Base-by-base conservation (phyloP, 1,140 invertebrate species). In the Patella vulgata region DNA sequence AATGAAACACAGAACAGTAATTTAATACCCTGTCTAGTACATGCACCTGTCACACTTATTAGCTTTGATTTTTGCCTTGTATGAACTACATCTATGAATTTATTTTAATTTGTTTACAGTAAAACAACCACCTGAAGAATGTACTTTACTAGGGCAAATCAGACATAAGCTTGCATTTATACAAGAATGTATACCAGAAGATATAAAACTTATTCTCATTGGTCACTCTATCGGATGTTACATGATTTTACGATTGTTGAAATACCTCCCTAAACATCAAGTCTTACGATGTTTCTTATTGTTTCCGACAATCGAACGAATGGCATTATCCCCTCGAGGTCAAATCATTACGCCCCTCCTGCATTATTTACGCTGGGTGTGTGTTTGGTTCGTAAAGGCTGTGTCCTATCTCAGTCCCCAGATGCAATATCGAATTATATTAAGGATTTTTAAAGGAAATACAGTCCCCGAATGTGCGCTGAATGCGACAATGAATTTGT, bases 211-310 rank as follows among this genome's bases (percentile, higher is more conserved):
- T 3, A 88, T 92, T 81, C 71, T 94, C 0, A 87, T 95, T 66
- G 93, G 91, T 1, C 93, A 95, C 86, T 95, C 93, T 0, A 91
- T 95, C 73, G 93, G 93, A 1, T 86, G 88, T 63, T 93, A 93
- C 87, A 90, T 94, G 64, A 87, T 88, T 60, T 76, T 93, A n/a
- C 89, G 94, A 68, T 73, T 94, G 21, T 70, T 95, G 4, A 88
- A 91, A 68, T 75, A 63, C 17, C 55, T 79, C n/a, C 36, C 56
- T 9, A 44, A 71, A 9, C 55, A 61, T 9, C 53, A 73, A 48
- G 62, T 85, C 19, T 43, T 70, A 21, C 69, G 79, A 55, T 79
- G 76, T 47, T 74, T 93, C 77, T 80, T 95, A 46, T 73, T 95
- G 0, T 95, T 94, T 84, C 93, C 93, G 5, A 92, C 93, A 0